phyloP scores from a whole-genome alignment of 2,113 vertebrate species.

The Xyliphius kryptos region DNA sequence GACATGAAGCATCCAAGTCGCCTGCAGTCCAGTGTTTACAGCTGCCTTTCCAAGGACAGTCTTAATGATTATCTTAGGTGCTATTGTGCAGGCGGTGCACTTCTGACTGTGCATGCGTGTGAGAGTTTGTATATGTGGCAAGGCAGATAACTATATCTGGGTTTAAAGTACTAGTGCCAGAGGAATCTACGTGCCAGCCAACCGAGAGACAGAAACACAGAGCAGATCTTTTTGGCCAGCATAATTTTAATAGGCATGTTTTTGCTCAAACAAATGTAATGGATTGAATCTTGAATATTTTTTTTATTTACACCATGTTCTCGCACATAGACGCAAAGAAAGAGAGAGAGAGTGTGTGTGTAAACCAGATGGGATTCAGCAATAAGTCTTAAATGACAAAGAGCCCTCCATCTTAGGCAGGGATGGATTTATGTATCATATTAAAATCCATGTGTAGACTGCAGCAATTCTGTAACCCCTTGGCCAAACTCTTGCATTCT shows the following conservation, averaged over 20 bases:
- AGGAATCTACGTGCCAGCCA: conserved; percentile 24
- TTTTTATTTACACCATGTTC: conserved; percentile 23
- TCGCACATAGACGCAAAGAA: conserved; percentile 28
- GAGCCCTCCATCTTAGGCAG: conserved; percentile 63
- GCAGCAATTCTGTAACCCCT: conserved; percentile 56
- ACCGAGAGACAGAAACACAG: conserved; percentile 21
- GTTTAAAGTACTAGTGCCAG: conserved; percentile 25
- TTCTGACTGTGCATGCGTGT: conserved; percentile 44
- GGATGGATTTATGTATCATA: conserved; percentile 63
- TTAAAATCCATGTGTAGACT: conserved; percentile 67
- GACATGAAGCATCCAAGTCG: conserved; percentile 39
- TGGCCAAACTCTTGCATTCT: conserved; percentile 39
- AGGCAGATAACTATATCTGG: conserved; percentile 27
- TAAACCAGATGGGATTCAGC: conserved; percentile 46
- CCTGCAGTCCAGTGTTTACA: conserved; percentile 29
- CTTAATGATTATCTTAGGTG: conserved; percentile 60
- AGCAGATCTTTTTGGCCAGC: conserved; percentile 46
- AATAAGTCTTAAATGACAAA: conserved; percentile 68
- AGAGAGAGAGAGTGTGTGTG: too few species aligned
- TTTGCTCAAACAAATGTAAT: conserved; percentile 42
- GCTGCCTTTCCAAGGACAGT: conserved; percentile 33
- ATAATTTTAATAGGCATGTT: conserved; percentile 61
- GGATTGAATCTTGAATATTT: conserved; percentile 46
- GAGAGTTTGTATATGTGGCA: conserved; percentile 27
- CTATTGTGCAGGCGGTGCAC: conserved; percentile 49